phyloP scores from a whole-genome alignment of 2,797 vertebrate genomes.

The Vultur gryphus region DNA sequence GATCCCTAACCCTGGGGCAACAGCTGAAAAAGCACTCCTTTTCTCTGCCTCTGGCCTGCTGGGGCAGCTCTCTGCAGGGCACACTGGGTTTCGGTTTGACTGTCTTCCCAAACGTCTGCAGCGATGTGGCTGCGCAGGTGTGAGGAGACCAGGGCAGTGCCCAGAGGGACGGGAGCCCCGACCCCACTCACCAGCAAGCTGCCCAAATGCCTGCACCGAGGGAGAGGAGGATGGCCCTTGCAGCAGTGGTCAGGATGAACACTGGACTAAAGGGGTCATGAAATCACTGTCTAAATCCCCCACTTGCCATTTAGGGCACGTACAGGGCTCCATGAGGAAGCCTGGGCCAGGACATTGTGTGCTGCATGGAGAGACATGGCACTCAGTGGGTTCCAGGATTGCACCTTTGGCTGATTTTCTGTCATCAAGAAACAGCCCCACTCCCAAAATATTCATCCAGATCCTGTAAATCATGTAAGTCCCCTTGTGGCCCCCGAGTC shows the following conservation, averaged over 20 bases:
- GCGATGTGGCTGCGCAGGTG: accelerated
- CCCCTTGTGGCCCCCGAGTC: neutral
- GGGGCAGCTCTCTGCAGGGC: neutral
- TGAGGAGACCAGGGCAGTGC: neutral
- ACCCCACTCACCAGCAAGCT: neutral
- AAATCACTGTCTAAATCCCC: neutral
- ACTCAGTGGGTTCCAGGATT: accelerated
- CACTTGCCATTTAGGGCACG: neutral
- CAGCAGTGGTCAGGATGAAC: neutral
- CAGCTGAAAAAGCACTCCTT: accelerated
- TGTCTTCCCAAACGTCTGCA: neutral
- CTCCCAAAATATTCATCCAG: neutral
- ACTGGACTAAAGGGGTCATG: neutral
- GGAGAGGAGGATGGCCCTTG: neutral
- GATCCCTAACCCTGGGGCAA: neutral
- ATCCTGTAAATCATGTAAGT: neutral
- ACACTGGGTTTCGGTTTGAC: neutral
- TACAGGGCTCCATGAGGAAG: neutral
- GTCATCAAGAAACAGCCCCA: neutral
- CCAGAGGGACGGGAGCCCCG: neutral
- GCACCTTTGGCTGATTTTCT: neutral
- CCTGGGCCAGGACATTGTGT: neutral
- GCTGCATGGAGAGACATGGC: neutral
- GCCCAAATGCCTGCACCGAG: neutral
- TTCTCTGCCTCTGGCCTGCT: neutral